Evolutionary conservation across 35 echinoderm and acorn worm genomes (phyloP).

Genomic region (Ophiothrix spiculata): DNA sequence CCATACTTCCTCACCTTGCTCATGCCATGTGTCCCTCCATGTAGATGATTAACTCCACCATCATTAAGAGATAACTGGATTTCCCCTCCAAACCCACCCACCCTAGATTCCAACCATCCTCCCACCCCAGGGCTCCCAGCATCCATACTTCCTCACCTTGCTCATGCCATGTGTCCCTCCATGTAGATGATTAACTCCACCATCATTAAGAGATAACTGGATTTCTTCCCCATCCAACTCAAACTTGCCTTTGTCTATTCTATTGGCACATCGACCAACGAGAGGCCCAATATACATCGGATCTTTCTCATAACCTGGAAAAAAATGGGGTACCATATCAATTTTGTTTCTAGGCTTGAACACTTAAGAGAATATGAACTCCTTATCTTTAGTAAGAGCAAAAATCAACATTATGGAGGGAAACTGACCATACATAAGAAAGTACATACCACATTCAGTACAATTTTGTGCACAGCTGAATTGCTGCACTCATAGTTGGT

Average conservation of each 20-base stretch:
- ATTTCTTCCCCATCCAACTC: slow-evolving; percentile 65
- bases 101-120: not conserved
- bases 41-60: slow-evolving; percentile 64
- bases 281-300: slow-evolving; percentile 49
- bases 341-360: too few relatives aligned
- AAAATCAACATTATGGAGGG: too few relatives aligned
- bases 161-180: slow-evolving; percentile 73
- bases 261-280: slow-evolving; percentile 65
- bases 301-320: slow-evolving; percentile 87
- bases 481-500: too few relatives aligned
- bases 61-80: slow-evolving; percentile 70
- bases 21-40: slow-evolving; percentile 80
- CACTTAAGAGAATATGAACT: too few relatives aligned
- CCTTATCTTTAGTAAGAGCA: too few relatives aligned
- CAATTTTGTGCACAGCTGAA: too few relatives aligned
- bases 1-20: slow-evolving; percentile 29
- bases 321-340: too few relatives aligned
- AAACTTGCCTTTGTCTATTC: slow-evolving; percentile 75
- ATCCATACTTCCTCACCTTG: slow-evolving; percentile 26
- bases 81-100: not conserved
- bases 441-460: too few relatives aligned
- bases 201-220: slow-evolving; percentile 75
- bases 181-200: slow-evolving; percentile 77
- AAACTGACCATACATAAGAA: too few relatives aligned
- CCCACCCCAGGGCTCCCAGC: not conserved